Conservation (phyloP, 2,888 invertebrate genomes). For the Trissonchulus sp. region DNA sequence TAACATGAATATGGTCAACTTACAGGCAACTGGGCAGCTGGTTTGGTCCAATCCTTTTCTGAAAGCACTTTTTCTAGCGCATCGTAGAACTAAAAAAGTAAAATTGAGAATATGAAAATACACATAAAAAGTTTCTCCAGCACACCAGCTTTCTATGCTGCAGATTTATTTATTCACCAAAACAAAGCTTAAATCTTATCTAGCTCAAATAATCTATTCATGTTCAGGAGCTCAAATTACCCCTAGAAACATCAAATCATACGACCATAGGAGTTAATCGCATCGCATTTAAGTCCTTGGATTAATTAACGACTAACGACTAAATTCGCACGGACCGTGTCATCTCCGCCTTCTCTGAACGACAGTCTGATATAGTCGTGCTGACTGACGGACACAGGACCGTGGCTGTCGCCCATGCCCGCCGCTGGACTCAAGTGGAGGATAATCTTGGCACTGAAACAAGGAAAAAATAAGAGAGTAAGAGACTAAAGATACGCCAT, state of each 20-base stretch:
- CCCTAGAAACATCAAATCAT: too few species aligned
- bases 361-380: slow-evolving; percentile 8
- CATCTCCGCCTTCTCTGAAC: slow-evolving; percentile 24
- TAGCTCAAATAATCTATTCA: too few species aligned
- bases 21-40: neutral
- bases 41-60: neutral
- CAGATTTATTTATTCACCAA: too few species aligned
- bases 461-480: too few species aligned
- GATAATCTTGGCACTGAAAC: slow-evolving; percentile 19
- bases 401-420: neutral
- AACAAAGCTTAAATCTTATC: too few species aligned
- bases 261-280: too few species aligned
- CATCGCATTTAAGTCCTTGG: too few species aligned
- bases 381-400: neutral
- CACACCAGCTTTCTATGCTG: too few species aligned
- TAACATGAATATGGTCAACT: neutral
- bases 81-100: slow-evolving; percentile 4
- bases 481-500: too few species aligned
- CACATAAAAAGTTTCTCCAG: too few species aligned
- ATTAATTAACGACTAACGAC: too few species aligned
- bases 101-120: neutral
- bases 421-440: neutral
- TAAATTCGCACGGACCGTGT: neutral
- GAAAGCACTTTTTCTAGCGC: neutral
- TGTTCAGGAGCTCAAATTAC: too few species aligned